A percentile compares a stretch with the other conserved stretches of the same genome.
phyloP scores from a whole-genome alignment of 2,113 vertebrate genomes.

The Morone chrysops region DNA sequence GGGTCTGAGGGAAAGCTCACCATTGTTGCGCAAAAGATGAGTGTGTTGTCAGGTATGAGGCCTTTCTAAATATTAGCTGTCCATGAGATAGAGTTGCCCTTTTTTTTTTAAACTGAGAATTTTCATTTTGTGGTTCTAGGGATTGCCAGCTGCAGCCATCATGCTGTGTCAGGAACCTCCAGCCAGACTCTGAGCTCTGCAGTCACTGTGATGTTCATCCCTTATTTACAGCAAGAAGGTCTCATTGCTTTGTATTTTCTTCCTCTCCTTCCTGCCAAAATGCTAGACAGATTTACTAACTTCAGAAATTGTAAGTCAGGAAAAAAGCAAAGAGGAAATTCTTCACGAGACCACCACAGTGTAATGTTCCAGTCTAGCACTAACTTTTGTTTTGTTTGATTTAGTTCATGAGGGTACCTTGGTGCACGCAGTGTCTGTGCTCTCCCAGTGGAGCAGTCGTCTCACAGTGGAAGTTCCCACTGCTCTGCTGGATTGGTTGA shows the following conservation, averaged over 20 bases:
- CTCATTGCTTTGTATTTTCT: background rate
- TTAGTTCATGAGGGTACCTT: conserved; percentile 95
- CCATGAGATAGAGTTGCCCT: background rate
- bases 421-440: conserved; percentile 91
- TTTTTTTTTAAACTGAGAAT: background rate
- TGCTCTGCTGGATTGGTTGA: conserved; percentile 92
- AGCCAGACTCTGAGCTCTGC: conserved; percentile 90
- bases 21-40: conserved; percentile 94
- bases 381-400: background rate
- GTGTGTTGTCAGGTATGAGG: conserved; percentile 92
- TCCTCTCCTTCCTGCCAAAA: background rate
- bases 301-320: background rate
- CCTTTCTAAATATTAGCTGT: no score
- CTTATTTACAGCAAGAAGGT: conserved; percentile 98
- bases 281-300: background rate
- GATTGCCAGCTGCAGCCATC: conserved; percentile 93
- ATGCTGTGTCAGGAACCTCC: conserved; percentile 91
- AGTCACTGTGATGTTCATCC: conserved; percentile 91
- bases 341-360: background rate
- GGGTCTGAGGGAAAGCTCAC: conserved; percentile 97
- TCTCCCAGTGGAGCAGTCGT: conserved; percentile 93
- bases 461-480: conserved; percentile 90
- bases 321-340: background rate
- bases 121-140: conserved; percentile 77
- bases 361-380: background rate